Percentiles rank a stretch among this genome's conserved stretches.
Conservation (phyloP, 2,113 vertebrate species). For the Megaceryle maxima region DNA sequence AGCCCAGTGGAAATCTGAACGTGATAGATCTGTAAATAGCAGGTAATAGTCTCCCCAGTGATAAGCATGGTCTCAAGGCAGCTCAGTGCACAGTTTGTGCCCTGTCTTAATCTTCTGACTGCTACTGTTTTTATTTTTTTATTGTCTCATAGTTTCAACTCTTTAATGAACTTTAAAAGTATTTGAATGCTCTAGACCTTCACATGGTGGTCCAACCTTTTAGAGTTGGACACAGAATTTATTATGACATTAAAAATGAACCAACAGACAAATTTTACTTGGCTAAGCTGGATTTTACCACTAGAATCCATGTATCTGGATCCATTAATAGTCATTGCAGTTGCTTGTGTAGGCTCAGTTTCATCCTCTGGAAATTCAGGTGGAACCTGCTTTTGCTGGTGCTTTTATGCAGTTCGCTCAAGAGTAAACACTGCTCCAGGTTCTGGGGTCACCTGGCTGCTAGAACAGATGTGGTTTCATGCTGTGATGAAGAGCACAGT, state of each 20-base stretch:
- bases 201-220: neutral
- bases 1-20: neutral
- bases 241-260: constrained; percentile 3
- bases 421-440: neutral
- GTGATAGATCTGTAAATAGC: neutral
- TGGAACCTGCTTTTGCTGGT: neutral
- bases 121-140: neutral
- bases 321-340: neutral
- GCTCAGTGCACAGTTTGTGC: neutral
- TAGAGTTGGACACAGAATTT: neutral
- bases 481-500: neutral
- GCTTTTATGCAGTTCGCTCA: neutral
- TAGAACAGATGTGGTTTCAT: neutral
- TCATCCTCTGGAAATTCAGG: neutral
- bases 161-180: constrained; percentile 2
- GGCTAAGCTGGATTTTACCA: constrained; percentile 7
- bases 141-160: neutral
- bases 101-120: neutral
- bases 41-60: neutral
- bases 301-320: neutral
- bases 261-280: constrained; percentile 7
- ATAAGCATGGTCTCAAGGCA: neutral
- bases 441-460: neutral
- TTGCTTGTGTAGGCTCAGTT: neutral
- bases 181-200: constrained; percentile 7